Base-by-base conservation (phyloP, 2,888 invertebrate genomes). In the Ganaspis brasiliensis region DNA sequence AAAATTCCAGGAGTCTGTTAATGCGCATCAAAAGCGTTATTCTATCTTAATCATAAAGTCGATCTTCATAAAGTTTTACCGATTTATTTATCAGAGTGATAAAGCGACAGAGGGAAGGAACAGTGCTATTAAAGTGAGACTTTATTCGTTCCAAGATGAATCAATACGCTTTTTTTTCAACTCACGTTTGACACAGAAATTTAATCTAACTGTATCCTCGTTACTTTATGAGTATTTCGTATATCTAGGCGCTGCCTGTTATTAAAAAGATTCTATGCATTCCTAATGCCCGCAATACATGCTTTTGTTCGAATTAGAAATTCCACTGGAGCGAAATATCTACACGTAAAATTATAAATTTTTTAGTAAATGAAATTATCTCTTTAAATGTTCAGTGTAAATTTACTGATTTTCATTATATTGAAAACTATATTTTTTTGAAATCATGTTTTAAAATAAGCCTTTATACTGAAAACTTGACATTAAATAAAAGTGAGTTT, bases 251-350 rank as follows among this genome's bases (percentile, higher is more conserved):
- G 35, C 3, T 16, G 14, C 14, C 31, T 0, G n/a, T 2, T 67
- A 67, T 67, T 45, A 24, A 67, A 45, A n/a, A 9, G 9, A 67
- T 67, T 40, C 67, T 67, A 24, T 45, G 67, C 21, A 67, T 45
- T 67, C 24, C n/a, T 45, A 45, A 40, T 40, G 21, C 24, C 12
- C 14, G 19, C 19, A 24, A 67, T 14, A 21, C 9, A 19, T 24
- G 31, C 21, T 24, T 24, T 67, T 67, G 21, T 24, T 2, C 14
- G 3, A 19, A 67, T 67, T 40, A 67, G 24, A 67, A 67, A 67
- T 37, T 37, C 37, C 21, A 10, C 3, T 3, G 1, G 5, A 10
- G 5, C n/a, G 61, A 16, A 37, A 37, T 16, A 61, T 37, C 16
- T 8, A 5, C 37, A 37, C 3, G 10, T 6, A 8, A 16, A 37